Evolutionary conservation across 2,113 vertebrate species (phyloP), one percentile per base, ranked within the genome.

Genomic region (Pithys albifrons): DNA sequence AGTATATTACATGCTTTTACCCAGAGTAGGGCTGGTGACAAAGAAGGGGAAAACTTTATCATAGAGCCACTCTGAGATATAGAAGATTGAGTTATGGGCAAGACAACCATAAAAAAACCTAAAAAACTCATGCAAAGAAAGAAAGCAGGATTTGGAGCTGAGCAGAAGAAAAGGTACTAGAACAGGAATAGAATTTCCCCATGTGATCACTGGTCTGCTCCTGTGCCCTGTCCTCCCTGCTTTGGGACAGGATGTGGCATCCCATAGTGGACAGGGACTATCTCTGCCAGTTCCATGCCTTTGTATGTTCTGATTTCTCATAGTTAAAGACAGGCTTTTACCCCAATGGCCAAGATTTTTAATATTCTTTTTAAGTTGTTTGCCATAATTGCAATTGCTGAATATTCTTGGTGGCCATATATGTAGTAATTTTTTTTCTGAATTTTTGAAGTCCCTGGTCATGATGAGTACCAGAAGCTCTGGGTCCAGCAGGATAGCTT

Each of bases 1-100:
- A 92, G 72, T 96, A 90, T 94, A 93, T 97, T 90, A 91, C 19
- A 0, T 39, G 85, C 64, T 86, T 91, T 96, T 97, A 88, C 59
- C 61, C 59, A 25, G 59, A 71, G 75, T 48, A 90, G 72, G 74
- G 51, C 67, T 12, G 14, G 55, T 93, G 92, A 96, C 93, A 95
- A 74, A 57, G 64, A 59, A 85, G 54, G 78, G 46, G 76, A 62
- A 51, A 93, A 62, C 91, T 97, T 94, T 66, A 91, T 94, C 91
- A 81, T 64, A 54, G 67, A 85, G 82, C 31, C 3, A 2, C 46
- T 19, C 25, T 75, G 64, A 85, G 49, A 64, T 89, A 76, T 71
- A 55, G 74, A 55, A 51, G 78, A 29, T 67, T 72, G 88, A 84
- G 45, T 85, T 88, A 91, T 3, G 49, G 58, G 61, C 61, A 45